A percentile compares a stretch with the other conserved stretches of the same genome.
Evolutionary conservation across 1,140 invertebrate genomes (phyloP).

Genomic region (Lucilia sericata): DNA sequence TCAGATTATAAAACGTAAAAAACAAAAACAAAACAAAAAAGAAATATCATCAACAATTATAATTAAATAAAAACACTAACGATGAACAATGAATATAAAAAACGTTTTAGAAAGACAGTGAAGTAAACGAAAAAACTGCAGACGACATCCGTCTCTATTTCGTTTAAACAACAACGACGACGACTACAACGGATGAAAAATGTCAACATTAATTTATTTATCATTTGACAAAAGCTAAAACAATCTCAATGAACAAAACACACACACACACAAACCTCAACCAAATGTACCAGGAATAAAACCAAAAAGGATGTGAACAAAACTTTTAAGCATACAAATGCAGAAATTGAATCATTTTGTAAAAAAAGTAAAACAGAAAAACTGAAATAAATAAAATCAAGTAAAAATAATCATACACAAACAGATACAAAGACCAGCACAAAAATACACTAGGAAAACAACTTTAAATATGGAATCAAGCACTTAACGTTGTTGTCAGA

Average conservation of each 20-base stretch:
- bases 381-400: background rate
- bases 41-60: constrained; percentile 28
- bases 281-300: background rate
- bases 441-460: background rate
- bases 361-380: background rate
- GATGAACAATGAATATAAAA: background rate
- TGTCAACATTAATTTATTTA: constrained; percentile 43
- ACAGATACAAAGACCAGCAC: background rate
- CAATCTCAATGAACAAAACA: background rate
- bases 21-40: background rate
- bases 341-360: background rate
- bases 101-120: background rate
- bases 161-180: background rate
- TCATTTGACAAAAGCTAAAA: constrained; percentile 44
- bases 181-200: constrained; percentile 37
- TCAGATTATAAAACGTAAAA: too few species aligned
- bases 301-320: background rate
- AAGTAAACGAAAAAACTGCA: background rate
- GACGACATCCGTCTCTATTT: constrained; percentile 16
- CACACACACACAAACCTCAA: background rate
- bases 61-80: constrained; percentile 37
- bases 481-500: constrained; percentile 39
- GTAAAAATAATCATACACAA: background rate
- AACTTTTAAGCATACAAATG: too few species aligned
- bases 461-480: background rate